Conservation (phyloP, 1,140 invertebrate species). For the fruit fly (Drosophila melanogaster) region DNA sequence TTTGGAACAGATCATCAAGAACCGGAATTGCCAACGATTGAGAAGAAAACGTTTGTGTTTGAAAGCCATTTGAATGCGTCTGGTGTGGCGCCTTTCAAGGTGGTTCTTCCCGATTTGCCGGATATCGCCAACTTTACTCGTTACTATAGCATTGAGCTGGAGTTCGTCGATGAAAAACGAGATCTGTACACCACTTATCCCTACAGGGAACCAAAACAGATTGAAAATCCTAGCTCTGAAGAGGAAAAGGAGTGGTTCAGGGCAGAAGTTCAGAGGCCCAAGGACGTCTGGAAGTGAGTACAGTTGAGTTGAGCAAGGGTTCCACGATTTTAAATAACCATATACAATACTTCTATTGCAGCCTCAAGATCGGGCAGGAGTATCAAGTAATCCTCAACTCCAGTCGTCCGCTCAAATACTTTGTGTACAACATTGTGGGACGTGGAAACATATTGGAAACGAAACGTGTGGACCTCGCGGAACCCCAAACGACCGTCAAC, state of each 20-base stretch:
- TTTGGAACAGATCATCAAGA: conserved; percentile 27
- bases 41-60: conserved; percentile 45
- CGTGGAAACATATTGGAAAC: conserved; percentile 92
- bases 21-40: conserved; percentile 50
- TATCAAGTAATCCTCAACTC: conserved; percentile 92
- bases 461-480: conserved; percentile 86
- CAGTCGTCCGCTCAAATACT: conserved; percentile 90
- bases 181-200: conserved; percentile 69
- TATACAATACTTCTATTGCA: conserved; percentile 11
- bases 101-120: conserved; percentile 61
- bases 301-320: not conserved
- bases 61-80: conserved; percentile 70
- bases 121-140: conserved; percentile 69
- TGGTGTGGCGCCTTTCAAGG: conserved; percentile 59
- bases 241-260: conserved; percentile 68
- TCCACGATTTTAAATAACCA: not conserved
- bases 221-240: conserved; percentile 12
- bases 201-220: conserved; percentile 71
- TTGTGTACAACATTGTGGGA: conserved; percentile 93
- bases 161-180: conserved; percentile 58
- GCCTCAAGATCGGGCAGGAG: conserved; percentile 89
- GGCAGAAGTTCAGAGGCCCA: conserved; percentile 41
- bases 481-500: conserved; percentile 70
- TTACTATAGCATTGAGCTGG: conserved; percentile 60
- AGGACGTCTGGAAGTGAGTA: conserved; percentile 57